Evolutionary conservation across 2,888 invertebrate genomes (phyloP).

Genomic region (Ametastegia equiseti): DNA sequence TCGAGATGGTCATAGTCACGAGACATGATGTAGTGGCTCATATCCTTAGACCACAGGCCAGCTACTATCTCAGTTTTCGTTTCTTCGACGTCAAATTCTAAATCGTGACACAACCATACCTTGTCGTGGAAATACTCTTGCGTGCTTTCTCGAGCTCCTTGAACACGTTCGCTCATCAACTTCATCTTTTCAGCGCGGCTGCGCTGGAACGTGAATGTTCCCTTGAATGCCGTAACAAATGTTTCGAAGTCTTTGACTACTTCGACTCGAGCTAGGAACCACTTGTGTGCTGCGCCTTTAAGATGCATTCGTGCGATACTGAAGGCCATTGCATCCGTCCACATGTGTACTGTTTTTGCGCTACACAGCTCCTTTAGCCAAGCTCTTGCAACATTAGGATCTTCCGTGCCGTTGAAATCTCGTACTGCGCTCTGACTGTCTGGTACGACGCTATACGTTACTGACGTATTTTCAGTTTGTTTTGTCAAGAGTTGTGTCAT

Average conservation of each 20-base stretch:
- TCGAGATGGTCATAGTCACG: constrained; percentile 38
- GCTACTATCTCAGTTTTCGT: constrained; percentile 48
- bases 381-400: constrained; percentile 2
- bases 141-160: constrained; percentile 24
- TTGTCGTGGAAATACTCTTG: constrained; percentile 52
- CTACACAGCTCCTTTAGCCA: constrained; percentile 34
- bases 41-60: constrained; percentile 49
- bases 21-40: constrained; percentile 36
- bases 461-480: background rate
- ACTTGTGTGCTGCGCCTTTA: constrained; percentile 32
- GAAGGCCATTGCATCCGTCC: constrained; percentile 24
- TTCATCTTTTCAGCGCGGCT: constrained; percentile 43
- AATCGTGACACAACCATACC: constrained; percentile 48
- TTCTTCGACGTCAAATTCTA: constrained; percentile 35
- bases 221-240: background rate
- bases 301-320: constrained; percentile 29
- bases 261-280: constrained; percentile 3
- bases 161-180: constrained; percentile 49
- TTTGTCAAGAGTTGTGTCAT: background rate
- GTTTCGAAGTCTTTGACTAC: constrained; percentile 1
- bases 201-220: background rate
- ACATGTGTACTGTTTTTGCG: background rate
- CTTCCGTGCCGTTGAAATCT: constrained; percentile 21
- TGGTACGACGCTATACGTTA: background rate
- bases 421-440: background rate